Evolutionary conservation across 2,888 invertebrate genomes (phyloP).

Genomic region (Agonopterix heracliana): DNA sequence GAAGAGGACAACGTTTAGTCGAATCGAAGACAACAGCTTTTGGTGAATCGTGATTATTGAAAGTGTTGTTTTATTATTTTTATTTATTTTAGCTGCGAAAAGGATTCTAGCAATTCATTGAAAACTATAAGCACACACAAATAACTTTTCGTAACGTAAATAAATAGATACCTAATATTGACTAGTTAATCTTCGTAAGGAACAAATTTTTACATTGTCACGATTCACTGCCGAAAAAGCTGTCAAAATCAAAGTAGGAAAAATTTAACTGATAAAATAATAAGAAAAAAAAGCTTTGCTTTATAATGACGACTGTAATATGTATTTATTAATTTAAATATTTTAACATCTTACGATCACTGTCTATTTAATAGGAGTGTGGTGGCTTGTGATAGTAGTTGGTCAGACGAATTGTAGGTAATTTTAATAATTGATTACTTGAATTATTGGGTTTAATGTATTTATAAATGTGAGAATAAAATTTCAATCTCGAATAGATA

Average conservation of each 20-base stretch:
- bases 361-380: conserved; percentile 63
- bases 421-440: conserved; percentile 4
- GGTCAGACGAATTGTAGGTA: conserved; percentile 19
- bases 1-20: conserved; percentile 76
- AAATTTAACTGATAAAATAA: conserved; percentile 35
- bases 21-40: conserved; percentile 18
- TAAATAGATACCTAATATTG: conserved; percentile 17
- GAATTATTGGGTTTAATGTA: conserved; percentile 3
- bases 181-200: no score
- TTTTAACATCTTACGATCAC: conserved; percentile 38
- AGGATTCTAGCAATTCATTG: neutral
- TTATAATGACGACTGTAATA: conserved; percentile 58
- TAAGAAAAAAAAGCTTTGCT: conserved; percentile 59
- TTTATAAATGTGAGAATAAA: conserved; percentile 9
- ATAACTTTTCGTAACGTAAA: conserved; percentile 2
- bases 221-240: conserved; percentile 10
- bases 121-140: neutral
- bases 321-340: conserved; percentile 32
- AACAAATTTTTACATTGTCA: no score
- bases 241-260: conserved; percentile 35
- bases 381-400: conserved; percentile 69
- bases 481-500: conserved; percentile 12
- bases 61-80: conserved; percentile 3
- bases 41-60: conserved; percentile 35
- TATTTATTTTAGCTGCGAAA: neutral